Evolutionary conservation across 2,797 vertebrate species (phyloP), one percentile per base, ranked within the genome.

Genomic region (Lindbergichthys nudifrons): DNA sequence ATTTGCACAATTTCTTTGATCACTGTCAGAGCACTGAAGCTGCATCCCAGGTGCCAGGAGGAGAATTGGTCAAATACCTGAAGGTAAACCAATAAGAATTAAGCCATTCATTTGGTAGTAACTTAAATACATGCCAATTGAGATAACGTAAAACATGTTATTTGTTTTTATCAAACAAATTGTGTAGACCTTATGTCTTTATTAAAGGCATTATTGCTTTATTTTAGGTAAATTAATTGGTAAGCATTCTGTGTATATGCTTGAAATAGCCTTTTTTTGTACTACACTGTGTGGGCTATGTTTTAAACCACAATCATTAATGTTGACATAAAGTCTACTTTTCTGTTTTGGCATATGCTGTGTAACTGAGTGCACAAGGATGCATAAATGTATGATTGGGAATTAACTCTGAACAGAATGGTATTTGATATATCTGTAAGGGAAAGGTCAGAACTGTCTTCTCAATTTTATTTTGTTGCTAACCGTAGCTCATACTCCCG

Each of bases 1-100:
- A 99, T 88, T 94, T 99, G 88, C 96, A 99, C 93, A 99, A 99
- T 89, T 99, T 99, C 90, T 99, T 99, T 89, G 95, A 97, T 78
- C 97, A 98, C 92, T 98, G 96, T 92, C 96, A 98, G 89, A 96
- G 92, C 92, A 93, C 92, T 0, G 93, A 95, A 42, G 95, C 95
- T 1, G 93, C 93, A 69, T 92, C 92, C 18, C 96, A 93, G 77
- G 93, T 92, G 43, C 90, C 96, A 54, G 97, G 96, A 87, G 96
- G 92, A 64, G 96, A 98, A 52, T 96, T 99, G 80, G 97, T 99
- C 57, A 99, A 99, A 89, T 99, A 97, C 88, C 96, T 99, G 68
- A 99, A 99, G 96, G 98, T 99, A 95, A 82, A 74, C 14, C 23
- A 32, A 8, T 10, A 13, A 50, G 8, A 46, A 18, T 21, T 1